Evolutionary conservation across 2,797 vertebrate genomes (phyloP).

Genomic region (Schizopygopsis malacanthus): DNA sequence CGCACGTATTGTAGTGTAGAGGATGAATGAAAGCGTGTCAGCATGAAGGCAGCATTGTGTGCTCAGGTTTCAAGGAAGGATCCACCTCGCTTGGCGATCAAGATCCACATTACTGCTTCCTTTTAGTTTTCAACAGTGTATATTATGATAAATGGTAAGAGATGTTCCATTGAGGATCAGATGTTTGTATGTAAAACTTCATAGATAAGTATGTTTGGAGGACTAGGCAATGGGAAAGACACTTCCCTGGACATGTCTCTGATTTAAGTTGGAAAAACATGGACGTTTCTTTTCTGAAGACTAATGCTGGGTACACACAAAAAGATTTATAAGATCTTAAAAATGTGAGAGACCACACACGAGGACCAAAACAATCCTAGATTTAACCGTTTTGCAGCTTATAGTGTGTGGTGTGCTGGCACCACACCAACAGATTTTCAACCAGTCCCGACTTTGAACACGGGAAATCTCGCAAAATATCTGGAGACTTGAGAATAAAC

Average conservation of each 20-base stretch:
- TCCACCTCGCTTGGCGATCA: background rate
- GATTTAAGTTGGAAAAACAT: constrained; percentile 5
- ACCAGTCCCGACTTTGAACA: no score
- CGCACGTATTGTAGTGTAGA: background rate
- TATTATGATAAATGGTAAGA: constrained; percentile 20
- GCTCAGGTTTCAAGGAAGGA: constrained; percentile 24
- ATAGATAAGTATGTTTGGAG: constrained; percentile 49
- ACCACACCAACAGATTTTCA: no score
- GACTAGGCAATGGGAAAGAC: background rate
- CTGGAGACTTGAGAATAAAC: no score
- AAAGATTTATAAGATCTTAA: no score
- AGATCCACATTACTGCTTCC: constrained; percentile 34
- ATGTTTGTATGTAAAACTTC: constrained; percentile 41
- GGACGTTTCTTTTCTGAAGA: background rate
- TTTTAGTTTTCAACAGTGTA: constrained; percentile 31
- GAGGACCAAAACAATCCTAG: no score
- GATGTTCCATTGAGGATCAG: constrained; percentile 22
- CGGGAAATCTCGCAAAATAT: no score
- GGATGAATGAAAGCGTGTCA: background rate
- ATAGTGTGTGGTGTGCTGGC: no score
- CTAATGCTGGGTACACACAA: no score
- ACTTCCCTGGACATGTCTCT: background rate
- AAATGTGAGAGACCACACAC: no score
- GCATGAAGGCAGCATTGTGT: constrained; percentile 10
- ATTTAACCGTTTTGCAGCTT: no score